These are phyloP conservation scores for Megalonaias nervosa DNA, from an alignment of 1,140 invertebrate genomes.

Conservation along the genomic window DNA sequence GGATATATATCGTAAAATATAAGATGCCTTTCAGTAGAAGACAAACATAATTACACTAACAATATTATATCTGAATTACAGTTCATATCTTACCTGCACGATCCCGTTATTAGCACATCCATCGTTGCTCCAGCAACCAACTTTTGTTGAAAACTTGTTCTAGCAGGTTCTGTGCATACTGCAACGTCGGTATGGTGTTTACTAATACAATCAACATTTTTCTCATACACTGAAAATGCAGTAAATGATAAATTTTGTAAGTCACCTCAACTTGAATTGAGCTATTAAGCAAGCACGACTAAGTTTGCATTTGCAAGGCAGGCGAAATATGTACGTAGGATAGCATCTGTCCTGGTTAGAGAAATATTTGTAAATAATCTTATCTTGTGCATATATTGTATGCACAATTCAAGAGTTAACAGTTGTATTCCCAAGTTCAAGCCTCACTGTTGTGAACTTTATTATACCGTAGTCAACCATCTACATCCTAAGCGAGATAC, in stretches of 20 bases:
- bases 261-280: too few species aligned
- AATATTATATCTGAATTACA: not conserved
- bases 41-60: not conserved
- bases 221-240: conserved; percentile 24
- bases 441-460: too few species aligned
- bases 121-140: conserved; percentile 24
- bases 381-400: too few species aligned
- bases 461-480: too few species aligned
- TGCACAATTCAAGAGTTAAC: too few species aligned
- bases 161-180: conserved; percentile 14
- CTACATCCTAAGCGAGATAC: too few species aligned
- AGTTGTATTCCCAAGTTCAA: too few species aligned
- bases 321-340: too few species aligned
- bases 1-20: not conserved
- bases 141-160: conserved; percentile 21
- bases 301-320: too few species aligned
- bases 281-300: too few species aligned
- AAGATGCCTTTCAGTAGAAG: not conserved
- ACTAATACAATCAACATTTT: conserved; percentile 22
- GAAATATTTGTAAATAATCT: too few species aligned
- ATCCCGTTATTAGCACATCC: conserved; percentile 27
- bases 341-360: too few species aligned
- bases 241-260: not conserved
- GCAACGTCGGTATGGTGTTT: conserved; percentile 18
- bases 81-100: conserved; percentile 24